Evolutionary conservation across 2,797 vertebrate genomes (phyloP), one percentile per base, ranked within the genome.

Genomic region (Oryzias sinensis): DNA sequence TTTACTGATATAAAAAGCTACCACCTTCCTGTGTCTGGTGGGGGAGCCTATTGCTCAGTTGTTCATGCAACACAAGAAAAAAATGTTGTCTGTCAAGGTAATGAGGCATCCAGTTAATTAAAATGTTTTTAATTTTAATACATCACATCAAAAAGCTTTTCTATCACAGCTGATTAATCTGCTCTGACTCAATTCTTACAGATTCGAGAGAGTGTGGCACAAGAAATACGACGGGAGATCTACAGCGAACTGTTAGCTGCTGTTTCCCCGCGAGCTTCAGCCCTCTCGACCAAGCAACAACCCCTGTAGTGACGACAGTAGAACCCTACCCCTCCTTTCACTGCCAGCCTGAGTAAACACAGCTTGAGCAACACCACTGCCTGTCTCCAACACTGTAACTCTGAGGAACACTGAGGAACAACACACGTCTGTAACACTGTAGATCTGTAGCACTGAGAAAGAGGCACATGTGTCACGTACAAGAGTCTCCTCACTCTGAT

Each of bases 181-280:
- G 0, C 48, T 47, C 13, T 42, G 15, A 58, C 6, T 55, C 2
- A 29, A 62, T 5, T 62, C 49, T 66, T 69, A 29, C 76, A 99
- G 97, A 96, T 98, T 77, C 95, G 95, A 80, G 93, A 95, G 62
- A 96, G 92, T 41, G 91, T 98, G 68, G 93, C 93, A 20, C 92
- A 95, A 43, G 96, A 98, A 85, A 94, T 99, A 79, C 90, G 94
- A 73, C 89, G 93, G 79, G 95, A 98, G 91, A 95, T 99, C 72
- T 92, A 94, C 83, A 94, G 90, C 61, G 94, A 97, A 76, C 91
- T 98, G 63, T 85, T 97, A 75, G 92, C 94, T 63, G 93, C 94
- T 15, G 90, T 94, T 41, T 93, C 94, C 1, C 89, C 93, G 16
- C 88, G 55, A 74, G 88, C 80, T 70, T 85, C 91, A 17, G 76